phyloP scores from a whole-genome alignment of 2,797 vertebrate genomes.

The Pampus argenteus region DNA sequence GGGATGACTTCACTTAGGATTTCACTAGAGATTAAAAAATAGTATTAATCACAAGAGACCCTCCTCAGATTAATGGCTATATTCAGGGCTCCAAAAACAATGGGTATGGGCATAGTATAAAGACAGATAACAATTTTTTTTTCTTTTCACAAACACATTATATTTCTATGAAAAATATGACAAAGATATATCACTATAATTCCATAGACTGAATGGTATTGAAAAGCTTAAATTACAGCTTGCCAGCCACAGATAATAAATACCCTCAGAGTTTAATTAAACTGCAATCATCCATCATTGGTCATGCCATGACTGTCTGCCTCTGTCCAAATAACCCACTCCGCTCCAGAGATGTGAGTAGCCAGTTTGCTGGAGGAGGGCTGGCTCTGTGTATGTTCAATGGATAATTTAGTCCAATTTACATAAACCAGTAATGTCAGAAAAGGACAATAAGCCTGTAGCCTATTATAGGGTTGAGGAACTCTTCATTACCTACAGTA shows the following conservation, averaged over 20 bases:
- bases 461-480: too few species aligned
- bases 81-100: conserved; percentile 70
- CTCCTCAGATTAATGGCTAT: conserved; percentile 65
- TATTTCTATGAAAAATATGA: conserved; percentile 45
- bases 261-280: conserved; percentile 76
- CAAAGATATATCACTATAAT: conserved; percentile 55
- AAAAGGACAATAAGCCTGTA: background rate
- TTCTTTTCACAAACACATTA: conserved; percentile 35
- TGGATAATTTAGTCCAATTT: background rate
- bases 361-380: background rate
- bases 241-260: conserved; percentile 56
- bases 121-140: conserved; percentile 49
- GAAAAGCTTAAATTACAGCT: conserved; percentile 55
- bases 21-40: conserved; percentile 65
- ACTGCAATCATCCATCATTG: conserved; percentile 77
- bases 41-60: conserved; percentile 39
- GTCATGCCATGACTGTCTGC: conserved; percentile 64
- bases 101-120: conserved; percentile 33
- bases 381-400: background rate
- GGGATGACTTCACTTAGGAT: conserved; percentile 58
- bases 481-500: too few species aligned
- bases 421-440: background rate
- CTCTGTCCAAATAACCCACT: conserved; percentile 54
- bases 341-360: conserved; percentile 13
- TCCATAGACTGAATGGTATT: conserved; percentile 39